Base-by-base conservation (phyloP, 2,113 vertebrate genomes). In the Cinclus mexicanus region DNA sequence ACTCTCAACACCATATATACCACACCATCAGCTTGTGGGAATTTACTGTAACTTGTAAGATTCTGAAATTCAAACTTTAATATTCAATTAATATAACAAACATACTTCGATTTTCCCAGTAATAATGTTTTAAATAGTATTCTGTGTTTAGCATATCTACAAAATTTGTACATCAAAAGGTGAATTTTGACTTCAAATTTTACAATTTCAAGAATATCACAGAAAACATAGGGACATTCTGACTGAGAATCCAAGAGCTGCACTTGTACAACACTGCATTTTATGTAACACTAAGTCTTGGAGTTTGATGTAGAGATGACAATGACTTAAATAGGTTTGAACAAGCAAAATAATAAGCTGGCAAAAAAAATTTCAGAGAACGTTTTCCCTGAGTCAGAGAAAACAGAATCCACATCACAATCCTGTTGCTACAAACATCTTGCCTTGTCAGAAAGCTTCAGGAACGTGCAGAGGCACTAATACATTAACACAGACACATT, bases 401-500 rank as follows among this genome's bases (percentile, higher is more conserved):
- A 69, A 89, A 94, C 50, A 82, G 23, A 89, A 87, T 13, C 25
- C 12, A 8, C 11, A 41, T 52, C 55, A 52, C 14, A 42, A 5
- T 81, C 20, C 19, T 55, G 41, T 49, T 87, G 31, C 63, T 49
- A 23, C 50, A 55, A 60, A 33, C 0, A 0, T 39, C 23, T 49
- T 67, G 53, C 39, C 14, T 64, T 63, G 7, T 83, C 16, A 57
- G 53, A 94, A 95, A 71, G 11, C 46, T 79, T 78, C 33, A 53
- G 7, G 16, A 82, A 71, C 20, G 1, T 35, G 10, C 33, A 49
- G 9, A n/a, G 5, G 12, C 31, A 35, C 9, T 5, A 10, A 56
- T 35, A 33, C 0, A 2, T 22, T 71, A 63, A 46, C 10, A 41
- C 6, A 78, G 20, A 61, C 19, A 41, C 3, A 5, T 1, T 9